phyloP scores from a whole-genome alignment of 1,140 invertebrate species.

The Popillia japonica region DNA sequence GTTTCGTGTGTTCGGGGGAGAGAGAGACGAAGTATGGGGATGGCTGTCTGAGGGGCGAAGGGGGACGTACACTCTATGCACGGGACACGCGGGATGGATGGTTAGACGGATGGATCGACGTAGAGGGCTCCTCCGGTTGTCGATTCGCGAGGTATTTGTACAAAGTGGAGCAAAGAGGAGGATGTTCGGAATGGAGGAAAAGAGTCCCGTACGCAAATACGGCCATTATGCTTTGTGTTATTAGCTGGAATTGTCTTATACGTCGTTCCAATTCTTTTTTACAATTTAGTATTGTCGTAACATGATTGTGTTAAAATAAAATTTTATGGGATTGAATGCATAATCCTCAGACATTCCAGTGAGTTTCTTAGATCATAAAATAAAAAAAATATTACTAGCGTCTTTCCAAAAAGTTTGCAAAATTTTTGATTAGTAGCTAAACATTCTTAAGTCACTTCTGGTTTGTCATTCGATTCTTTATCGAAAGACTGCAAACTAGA shows the following conservation, averaged over 20 bases:
- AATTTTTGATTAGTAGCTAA: too few species aligned
- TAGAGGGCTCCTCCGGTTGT: not conserved
- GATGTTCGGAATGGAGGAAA: conserved; percentile 44
- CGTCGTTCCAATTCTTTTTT: conserved; percentile 24
- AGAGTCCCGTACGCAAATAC: conserved; percentile 59
- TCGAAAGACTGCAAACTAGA: too few species aligned
- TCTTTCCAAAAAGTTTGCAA: too few species aligned
- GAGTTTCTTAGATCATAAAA: too few species aligned
- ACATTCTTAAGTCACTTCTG: too few species aligned
- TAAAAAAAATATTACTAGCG: too few species aligned
- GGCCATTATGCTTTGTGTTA: conserved; percentile 57
- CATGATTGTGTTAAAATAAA: too few species aligned
- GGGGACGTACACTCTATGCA: not conserved
- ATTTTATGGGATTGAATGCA: too few species aligned
- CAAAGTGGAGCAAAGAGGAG: conserved; percentile 39
- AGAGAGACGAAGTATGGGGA: not conserved
- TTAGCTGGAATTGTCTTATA: conserved; percentile 25
- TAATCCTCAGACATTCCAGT: too few species aligned
- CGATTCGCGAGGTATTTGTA: conserved; percentile 31
- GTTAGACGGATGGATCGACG: conserved; percentile 32
- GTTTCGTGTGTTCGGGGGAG: conserved; percentile 38
- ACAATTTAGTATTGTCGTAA: too few species aligned
- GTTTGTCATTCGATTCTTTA: too few species aligned
- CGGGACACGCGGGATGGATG: not conserved
- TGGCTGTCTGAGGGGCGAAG: conserved; percentile 42